Base-by-base conservation (phyloP, 2,113 vertebrate species). In the Dicrurus megarhynchus region DNA sequence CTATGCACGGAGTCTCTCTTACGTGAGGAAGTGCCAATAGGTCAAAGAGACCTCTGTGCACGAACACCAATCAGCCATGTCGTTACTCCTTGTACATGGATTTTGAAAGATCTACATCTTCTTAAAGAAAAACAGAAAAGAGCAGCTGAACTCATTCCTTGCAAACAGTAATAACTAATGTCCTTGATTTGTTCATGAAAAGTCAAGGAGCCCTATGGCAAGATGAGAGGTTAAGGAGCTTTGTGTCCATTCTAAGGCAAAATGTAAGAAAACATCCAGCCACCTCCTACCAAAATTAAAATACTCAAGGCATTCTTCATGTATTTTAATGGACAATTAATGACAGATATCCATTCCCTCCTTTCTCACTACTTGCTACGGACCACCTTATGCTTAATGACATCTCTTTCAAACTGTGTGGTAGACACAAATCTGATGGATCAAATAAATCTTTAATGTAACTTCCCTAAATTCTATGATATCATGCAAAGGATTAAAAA, bases 11-110 rank as follows among this genome's bases (percentile, higher is more conserved):
- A 96, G 84, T 57, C 70, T 86, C 91, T 93, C 76, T 89, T 71
- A 79, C 0, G 10, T 93, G 77, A 87, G 84, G 81, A 94, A 84
- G 50, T 96, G 78, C 87, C 84, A 87, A 28, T 78, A 83, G 89
- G 94, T 94, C 91, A 96, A 61, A 61, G 81, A 96, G 93, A 96
- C 95, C 94, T 91, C 16, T 59, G 70, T 69, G 65, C 41, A 47
- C 4, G 15, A 89, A 63, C 53, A 79, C 61, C 82, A 79, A 6
- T 37, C 87, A 75, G 28, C 87, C 32, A 1, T 91, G 87, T 89
- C 67, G 74, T 94, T 93, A 46, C 67, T 90, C n/a, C 74, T 76
- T 95, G 75, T 73, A 76, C 7, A 2, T 32, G 64, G 52, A 52
- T 69, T 90, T 87, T 60, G 53, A 90, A 89, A 90, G 70, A 85